Base-by-base conservation (phyloP, 2,888 invertebrate genomes). In the Uropetala carovei region DNA sequence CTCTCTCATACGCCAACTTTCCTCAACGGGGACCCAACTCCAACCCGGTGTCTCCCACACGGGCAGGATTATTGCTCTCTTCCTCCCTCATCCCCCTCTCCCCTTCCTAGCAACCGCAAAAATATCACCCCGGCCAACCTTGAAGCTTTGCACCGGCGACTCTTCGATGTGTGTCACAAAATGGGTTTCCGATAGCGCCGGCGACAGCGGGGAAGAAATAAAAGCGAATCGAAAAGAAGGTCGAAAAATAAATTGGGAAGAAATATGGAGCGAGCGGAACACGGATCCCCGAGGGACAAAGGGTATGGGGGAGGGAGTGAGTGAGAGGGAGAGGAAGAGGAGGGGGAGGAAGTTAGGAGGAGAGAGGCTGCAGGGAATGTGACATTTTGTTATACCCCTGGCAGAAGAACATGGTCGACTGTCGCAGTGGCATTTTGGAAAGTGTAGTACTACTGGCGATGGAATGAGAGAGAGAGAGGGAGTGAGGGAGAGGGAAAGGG, bases 111-210 rank as follows among this genome's bases (percentile, higher is more conserved):
- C 43, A 43, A 13, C 75, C 75, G 75, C 75, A 75, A 14, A 75
- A 75, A 75, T 75, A 75, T 75, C 68, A 22, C 68, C 64, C 18
- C 68, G 68, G 7, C 68, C n/a, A 75, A 27, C 75, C 75, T 75
- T 75, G 75, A 75, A 75, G 75, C 75, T 13, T 27, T 13, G 75
- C 27, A 27, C 75, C n/a, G 68, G n/a, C n/a, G 5, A 27, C 27
- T 10, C 75, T 75, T 27, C 75, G 75, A 27, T 27, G 75, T 75
- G 75, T 75, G 75, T 75, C 75, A 13, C 27, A 75, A 13, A 75
- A 75, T 75, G 75, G 75, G 22, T 75, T 75, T 75, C 75, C 75
- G 75, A 75, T 75, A 75, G 22, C 22, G 75, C 9, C 68, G 22
- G 22, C 22, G 75, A 68, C 68, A 68, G 22, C 68, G n/a, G 68